Evolutionary conservation across 2,797 vertebrate genomes (phyloP).

Genomic region (Danio aesculapii): DNA sequence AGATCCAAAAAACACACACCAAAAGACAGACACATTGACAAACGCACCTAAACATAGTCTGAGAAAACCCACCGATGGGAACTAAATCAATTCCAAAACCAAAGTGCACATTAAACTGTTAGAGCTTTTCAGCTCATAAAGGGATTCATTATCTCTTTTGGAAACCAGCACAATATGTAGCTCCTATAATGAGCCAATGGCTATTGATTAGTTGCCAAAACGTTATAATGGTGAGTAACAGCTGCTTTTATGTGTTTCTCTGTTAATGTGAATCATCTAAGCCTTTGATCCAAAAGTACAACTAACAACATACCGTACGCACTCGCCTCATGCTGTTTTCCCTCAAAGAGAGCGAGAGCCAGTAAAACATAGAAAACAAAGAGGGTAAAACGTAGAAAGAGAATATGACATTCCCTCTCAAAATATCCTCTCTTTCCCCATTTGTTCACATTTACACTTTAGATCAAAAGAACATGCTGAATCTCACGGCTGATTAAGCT

Average conservation of each 20-base stretch:
- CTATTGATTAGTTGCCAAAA: slow-evolving; percentile 62
- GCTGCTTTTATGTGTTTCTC: slow-evolving; percentile 44
- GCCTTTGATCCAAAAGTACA: slow-evolving; percentile 57
- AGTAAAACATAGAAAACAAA: slow-evolving; percentile 31
- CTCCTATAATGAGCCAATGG: slow-evolving; percentile 55
- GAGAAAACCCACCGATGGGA: slow-evolving; percentile 39
- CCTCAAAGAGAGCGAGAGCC: slow-evolving; percentile 17
- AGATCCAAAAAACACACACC: slow-evolving; percentile 2
- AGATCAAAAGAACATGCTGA: slow-evolving; percentile 60
- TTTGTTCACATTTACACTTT: slow-evolving; percentile 62
- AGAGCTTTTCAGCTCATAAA: slow-evolving; percentile 55
- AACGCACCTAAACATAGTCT: neutral
- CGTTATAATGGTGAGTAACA: slow-evolving; percentile 55
- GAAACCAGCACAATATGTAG: slow-evolving; percentile 49
- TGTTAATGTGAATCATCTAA: slow-evolving; percentile 56
- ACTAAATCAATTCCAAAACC: slow-evolving; percentile 39
- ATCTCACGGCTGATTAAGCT: slow-evolving; percentile 63
- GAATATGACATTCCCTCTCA: slow-evolving; percentile 40
- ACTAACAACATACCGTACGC: slow-evolving; percentile 40
- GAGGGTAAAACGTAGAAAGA: slow-evolving; percentile 28
- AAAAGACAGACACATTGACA: slow-evolving; percentile 34
- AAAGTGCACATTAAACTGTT: slow-evolving; percentile 57
- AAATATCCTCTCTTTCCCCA: slow-evolving; percentile 44
- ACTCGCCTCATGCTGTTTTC: slow-evolving; percentile 7
- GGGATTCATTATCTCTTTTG: slow-evolving; percentile 57